Evolutionary conservation across 2,113 vertebrate species (phyloP).

Genomic region (Sebastes fasciatus): DNA sequence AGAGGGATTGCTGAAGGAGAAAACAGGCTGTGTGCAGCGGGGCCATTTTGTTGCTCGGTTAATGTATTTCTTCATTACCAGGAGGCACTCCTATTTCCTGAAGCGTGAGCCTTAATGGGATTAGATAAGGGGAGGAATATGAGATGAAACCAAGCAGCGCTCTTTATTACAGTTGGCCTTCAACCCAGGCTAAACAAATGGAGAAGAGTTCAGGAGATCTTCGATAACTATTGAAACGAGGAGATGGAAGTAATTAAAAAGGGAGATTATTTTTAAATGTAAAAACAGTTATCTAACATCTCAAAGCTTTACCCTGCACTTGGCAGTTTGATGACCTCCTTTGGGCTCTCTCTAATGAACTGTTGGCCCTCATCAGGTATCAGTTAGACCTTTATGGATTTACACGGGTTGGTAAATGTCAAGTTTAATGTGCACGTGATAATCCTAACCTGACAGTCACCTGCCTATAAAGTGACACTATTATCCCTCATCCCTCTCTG

Average conservation of each 20-base stretch:
- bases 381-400: not conserved
- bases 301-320: not conserved
- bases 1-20: constrained; percentile 54
- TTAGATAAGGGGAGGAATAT: constrained; percentile 71
- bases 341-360: not conserved
- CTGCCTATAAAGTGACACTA: not conserved
- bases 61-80: constrained; percentile 77
- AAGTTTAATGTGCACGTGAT: constrained; percentile 7
- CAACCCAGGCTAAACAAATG: constrained; percentile 64
- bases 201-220: constrained; percentile 47
- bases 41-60: constrained; percentile 64
- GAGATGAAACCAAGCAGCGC: constrained; percentile 60
- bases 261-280: constrained; percentile 38
- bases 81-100: constrained; percentile 69
- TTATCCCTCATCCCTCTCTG: not conserved
- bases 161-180: constrained; percentile 70
- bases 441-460: not conserved
- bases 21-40: constrained; percentile 39
- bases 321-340: constrained; percentile 13
- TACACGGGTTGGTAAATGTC: not conserved
- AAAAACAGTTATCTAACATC: constrained; percentile 29
- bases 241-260: constrained; percentile 42
- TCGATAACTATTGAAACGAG: constrained; percentile 28
- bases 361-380: not conserved
- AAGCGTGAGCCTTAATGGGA: constrained; percentile 75